These are phyloP conservation scores for Gorsachius goisagi DNA, from an alignment of 2,113 vertebrate genomes.

Conservation along the genomic window DNA sequence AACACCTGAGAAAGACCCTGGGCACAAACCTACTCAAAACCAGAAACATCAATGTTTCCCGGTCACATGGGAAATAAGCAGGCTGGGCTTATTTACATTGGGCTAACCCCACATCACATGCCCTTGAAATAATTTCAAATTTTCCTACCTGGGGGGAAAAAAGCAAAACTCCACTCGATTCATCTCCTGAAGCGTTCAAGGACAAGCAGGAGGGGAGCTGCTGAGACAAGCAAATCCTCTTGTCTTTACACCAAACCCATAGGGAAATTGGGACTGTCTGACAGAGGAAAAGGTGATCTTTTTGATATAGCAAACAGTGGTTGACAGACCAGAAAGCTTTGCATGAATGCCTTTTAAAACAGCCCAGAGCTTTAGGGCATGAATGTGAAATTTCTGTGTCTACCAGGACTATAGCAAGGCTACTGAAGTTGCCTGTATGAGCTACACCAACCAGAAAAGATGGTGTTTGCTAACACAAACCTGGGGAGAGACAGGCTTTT, in stretches of 20 bases:
- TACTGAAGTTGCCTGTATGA: not conserved
- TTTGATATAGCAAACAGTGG: not conserved
- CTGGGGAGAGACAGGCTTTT: not conserved
- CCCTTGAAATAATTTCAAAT: not conserved
- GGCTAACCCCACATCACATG: not conserved
- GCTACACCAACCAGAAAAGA: not conserved
- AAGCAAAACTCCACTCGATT: not conserved
- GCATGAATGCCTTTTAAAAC: not conserved
- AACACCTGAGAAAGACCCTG: not conserved
- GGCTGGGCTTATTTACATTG: not conserved
- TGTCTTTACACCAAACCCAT: slow-evolving; percentile 28
- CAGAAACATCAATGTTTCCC: not conserved
- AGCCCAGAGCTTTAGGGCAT: slow-evolving; percentile 9
- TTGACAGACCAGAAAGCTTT: slow-evolving; percentile 47
- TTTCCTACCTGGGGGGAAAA: not conserved
- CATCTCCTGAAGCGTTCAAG: not conserved
- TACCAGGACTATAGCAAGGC: not conserved
- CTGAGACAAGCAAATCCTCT: slow-evolving; percentile 27
- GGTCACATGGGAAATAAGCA: not conserved
- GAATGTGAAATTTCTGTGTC: not conserved
- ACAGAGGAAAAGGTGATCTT: not conserved
- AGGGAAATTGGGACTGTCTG: not conserved
- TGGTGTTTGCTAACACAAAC: not conserved
- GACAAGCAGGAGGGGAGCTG: not conserved
- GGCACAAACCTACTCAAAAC: not conserved